These are phyloP conservation scores for Magallana gigas DNA, from an alignment of 1,140 invertebrate species.

Conservation along the genomic window DNA sequence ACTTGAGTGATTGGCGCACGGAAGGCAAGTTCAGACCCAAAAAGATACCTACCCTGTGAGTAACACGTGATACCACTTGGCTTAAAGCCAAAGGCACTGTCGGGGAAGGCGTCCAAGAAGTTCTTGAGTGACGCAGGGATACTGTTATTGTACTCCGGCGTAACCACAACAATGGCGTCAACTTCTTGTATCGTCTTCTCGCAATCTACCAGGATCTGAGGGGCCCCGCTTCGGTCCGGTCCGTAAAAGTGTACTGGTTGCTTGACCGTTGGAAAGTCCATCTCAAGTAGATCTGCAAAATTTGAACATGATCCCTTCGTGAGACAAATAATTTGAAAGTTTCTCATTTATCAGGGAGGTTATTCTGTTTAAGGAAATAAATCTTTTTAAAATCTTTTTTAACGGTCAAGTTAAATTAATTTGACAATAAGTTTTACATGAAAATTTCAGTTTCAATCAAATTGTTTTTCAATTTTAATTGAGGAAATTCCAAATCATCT, in stretches of 20 bases:
- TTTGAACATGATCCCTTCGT: no score
- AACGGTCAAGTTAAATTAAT: no score
- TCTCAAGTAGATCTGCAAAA: slow-evolving; percentile 75
- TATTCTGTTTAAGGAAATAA: no score
- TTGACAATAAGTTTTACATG: no score
- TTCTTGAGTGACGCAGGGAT: slow-evolving; percentile 80
- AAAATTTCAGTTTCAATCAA: no score
- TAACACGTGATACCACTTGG: slow-evolving; percentile 80
- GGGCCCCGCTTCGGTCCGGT: slow-evolving; percentile 71
- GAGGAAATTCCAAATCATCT: no score
- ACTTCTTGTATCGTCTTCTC: slow-evolving; percentile 76
- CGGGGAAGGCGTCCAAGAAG: slow-evolving; percentile 80
- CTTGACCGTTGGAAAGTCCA: slow-evolving; percentile 76
- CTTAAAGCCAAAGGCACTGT: slow-evolving; percentile 76
- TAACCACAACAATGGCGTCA: slow-evolving; percentile 79
- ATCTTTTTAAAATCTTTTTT: no score
- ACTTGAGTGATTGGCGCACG: no score
- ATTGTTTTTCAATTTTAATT: no score
- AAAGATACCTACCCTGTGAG: slow-evolving; percentile 76
- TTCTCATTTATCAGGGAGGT: no score
- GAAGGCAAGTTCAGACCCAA: no score
- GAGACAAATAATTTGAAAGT: no score
- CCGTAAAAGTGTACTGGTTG: slow-evolving; percentile 77
- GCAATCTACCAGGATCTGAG: slow-evolving; percentile 75
- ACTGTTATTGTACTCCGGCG: slow-evolving; percentile 80